Evolutionary conservation across 2,113 vertebrate genomes (phyloP), one percentile per base, ranked within the genome.

Genomic region (Entelurus aequoreus): DNA sequence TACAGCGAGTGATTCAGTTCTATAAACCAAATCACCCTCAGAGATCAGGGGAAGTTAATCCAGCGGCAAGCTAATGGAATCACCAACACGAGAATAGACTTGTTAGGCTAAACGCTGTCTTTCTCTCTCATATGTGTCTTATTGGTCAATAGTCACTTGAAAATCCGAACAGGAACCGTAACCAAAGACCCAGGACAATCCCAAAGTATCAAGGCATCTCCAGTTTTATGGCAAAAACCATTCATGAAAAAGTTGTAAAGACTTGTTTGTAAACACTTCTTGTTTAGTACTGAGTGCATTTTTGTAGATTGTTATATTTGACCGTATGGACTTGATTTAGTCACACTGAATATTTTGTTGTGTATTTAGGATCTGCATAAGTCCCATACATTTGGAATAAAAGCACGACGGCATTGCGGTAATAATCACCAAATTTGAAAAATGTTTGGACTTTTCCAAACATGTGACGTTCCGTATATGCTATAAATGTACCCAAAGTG

Each of bases 11-110:
- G 55, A 44, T 44, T 57, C 40, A 21, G n/a, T 57, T 21, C 42
- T 21, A 57, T 46, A 44, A 46, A 60, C 69, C 52, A 72, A 83
- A 77, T 84, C 70, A 76, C 71, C 74, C 37, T 1, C 58, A 50
- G 65, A 77, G 72, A 80, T 86, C 82, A 80, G 55, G 53, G 65
- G 62, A 14, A 61, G 68, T 68, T 87, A 80, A 87, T 86, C 85
- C 65, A 7, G 73, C 73, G 69, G 72, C 80, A 80, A 66, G 58
- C 68, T 86, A 81, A 84, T 81, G 74, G 72, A 81, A 81, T 86
- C 83, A 83, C 75, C 61, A 72, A 66, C 68, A 79, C 79, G 77
- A 68, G 78, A 84, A 86, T 83, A 84, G 81, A 79, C 68, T 44
- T 63, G 70, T 19, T 51, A 57, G 9, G 72, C 67, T 80, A 60